Evolutionary conservation across 1,140 invertebrate genomes (phyloP), one percentile per base, ranked within the genome.

Genomic region (Cyclargus thomasi): DNA sequence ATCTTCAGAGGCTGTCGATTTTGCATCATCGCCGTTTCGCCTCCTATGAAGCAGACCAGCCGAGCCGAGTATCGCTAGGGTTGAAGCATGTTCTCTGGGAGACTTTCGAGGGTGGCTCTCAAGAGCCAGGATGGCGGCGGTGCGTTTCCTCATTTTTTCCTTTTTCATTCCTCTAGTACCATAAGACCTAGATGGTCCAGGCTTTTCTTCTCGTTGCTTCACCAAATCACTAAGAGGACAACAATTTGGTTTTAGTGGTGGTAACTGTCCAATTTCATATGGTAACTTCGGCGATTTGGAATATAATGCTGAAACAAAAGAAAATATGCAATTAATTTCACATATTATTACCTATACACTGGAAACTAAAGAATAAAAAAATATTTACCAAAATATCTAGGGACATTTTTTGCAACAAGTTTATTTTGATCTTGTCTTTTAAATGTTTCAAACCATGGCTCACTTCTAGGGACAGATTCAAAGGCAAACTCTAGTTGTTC

Each of bases 31-130:
- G 3, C 74, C 70, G 62, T 88, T 82, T 76, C 92, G 92, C 21
- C 92, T 83, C 64, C 93, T 89, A 10, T 93, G 91, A 11, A 93
- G 85, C 23, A 95, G 80, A 63, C 93, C 93, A 0, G 83, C 85
- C 0, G 86, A 86, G 65, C 94, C 95, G 69, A 97, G 93, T 67
- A 97, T 95, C 0, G 96, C 96, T 39, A 96, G 81, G 0, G 96
- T 97, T 0, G 95, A 96, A 0, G 96, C 95, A 77, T 97, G 96
- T 81, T 96, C 96, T 29, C 96, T 88, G 0, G 96, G 96, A 2
- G 95, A 96, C 76, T 97, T 96, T n/a, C 96, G 88, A 0, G 95
- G 95, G 69, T 94, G 94, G 70, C 92, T 88, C 64, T 93, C 91
- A 35, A 82, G 76, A 63, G 80, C 92, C 70, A 78, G 64, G 1